Conservation (phyloP, 2,888 invertebrate genomes). For the Tenthredo notha region DNA sequence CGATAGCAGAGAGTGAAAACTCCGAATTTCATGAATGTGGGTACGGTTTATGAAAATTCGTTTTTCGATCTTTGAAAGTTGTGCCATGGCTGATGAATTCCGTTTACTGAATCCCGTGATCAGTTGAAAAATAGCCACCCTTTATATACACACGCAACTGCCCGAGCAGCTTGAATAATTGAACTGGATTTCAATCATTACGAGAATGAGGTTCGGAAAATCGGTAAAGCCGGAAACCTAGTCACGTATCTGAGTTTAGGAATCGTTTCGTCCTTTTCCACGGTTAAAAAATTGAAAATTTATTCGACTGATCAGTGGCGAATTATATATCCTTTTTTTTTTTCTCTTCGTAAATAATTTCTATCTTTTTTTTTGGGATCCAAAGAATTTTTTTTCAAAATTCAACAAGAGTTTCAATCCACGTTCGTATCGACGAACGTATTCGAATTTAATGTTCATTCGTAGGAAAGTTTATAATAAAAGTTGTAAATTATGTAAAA, state of each 20-base stretch:
- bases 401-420: neutral
- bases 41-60: neutral
- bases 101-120: neutral
- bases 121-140: constrained; percentile 20
- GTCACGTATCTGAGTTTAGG: constrained; percentile 22
- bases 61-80: neutral
- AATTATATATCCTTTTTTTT: neutral
- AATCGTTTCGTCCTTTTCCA: neutral
- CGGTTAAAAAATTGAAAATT: neutral
- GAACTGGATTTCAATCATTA: constrained; percentile 42
- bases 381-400: neutral
- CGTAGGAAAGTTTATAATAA: neutral
- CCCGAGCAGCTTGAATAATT: constrained; percentile 45
- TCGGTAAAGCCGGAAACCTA: constrained; percentile 29
- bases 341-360: neutral
- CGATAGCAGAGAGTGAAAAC: neutral
- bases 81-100: neutral
- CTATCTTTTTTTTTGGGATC: neutral
- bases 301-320: neutral
- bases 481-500: neutral
- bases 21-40: neutral
- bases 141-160: constrained; percentile 39
- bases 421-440: neutral
- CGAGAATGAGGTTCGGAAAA: constrained; percentile 37
- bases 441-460: neutral